These are phyloP conservation scores for Huso huso DNA, from an alignment of 2,797 vertebrate genomes.

Conservation along the genomic window DNA sequence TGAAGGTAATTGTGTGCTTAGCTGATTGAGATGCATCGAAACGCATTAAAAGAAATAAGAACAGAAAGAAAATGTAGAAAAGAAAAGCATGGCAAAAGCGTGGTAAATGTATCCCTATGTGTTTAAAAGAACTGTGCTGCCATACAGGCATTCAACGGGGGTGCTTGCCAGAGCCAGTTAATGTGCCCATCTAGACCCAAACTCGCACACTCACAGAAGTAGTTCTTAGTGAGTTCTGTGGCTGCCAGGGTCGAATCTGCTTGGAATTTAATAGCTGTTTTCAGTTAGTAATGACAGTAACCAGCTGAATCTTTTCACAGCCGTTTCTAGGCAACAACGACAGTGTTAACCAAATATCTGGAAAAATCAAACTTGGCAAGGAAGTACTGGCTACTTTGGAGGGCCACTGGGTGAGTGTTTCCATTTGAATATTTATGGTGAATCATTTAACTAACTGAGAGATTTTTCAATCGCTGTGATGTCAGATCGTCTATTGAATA, in stretches of 20 bases:
- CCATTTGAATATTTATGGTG: not conserved
- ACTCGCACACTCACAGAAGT: not conserved
- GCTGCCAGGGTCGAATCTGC: not conserved
- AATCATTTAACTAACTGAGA: too few species aligned
- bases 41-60: not conserved
- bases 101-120: too few species aligned
- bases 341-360: slow-evolving; percentile 87
- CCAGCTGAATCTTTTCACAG: slow-evolving; percentile 46
- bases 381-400: slow-evolving; percentile 90
- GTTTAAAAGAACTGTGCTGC: too few species aligned
- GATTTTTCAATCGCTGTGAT: too few species aligned
- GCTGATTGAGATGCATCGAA: not conserved
- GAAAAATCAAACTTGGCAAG: slow-evolving; percentile 94
- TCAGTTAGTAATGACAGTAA: too few species aligned
- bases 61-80: too few species aligned
- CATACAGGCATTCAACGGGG: too few species aligned
- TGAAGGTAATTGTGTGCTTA: slow-evolving; percentile 65
- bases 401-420: slow-evolving; percentile 86
- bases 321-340: slow-evolving; percentile 94
- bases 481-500: too few species aligned
- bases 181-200: not conserved
- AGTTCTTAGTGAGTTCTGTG: not conserved
- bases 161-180: too few species aligned
- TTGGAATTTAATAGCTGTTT: not conserved
- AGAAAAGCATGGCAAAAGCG: too few species aligned